These are phyloP conservation scores for Zapus hudsonius DNA, from an alignment of 2,113 vertebrate species.

Conservation along the genomic window DNA sequence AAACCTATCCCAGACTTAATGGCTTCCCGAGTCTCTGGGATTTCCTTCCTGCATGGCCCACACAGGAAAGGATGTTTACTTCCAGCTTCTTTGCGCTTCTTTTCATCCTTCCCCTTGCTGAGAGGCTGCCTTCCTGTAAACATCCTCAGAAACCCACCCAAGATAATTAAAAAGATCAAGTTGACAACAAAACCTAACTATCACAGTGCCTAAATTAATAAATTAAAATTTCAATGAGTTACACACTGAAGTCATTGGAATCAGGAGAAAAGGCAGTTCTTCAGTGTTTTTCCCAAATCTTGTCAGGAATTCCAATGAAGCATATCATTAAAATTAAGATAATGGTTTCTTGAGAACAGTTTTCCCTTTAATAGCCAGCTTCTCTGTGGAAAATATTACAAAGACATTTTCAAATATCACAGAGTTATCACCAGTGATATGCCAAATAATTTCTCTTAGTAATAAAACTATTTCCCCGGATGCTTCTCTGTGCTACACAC, in stretches of 20 bases:
- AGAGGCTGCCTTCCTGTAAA: too few species aligned
- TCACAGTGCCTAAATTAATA: neutral
- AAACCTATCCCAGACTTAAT: too few species aligned
- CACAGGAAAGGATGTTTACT: too few species aligned
- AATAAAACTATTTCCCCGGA: neutral
- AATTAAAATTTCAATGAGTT: conserved; percentile 6
- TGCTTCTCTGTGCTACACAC: neutral
- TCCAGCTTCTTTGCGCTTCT: too few species aligned
- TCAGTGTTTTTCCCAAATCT: neutral
- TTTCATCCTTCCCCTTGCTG: too few species aligned
- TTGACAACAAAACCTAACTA: too few species aligned
- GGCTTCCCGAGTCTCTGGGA: too few species aligned
- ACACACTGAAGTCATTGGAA: neutral
- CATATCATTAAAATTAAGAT: neutral
- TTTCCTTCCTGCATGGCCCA: too few species aligned
- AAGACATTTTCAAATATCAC: neutral
- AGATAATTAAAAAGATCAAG: too few species aligned
- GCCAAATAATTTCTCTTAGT: neutral
- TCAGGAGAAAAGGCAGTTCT: neutral
- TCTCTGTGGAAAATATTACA: conserved; percentile 25
- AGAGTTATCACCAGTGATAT: neutral
- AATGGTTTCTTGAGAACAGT: neutral
- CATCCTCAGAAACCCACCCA: too few species aligned
- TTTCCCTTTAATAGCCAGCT: neutral
- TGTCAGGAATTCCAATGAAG: neutral